Evolutionary conservation across 1,140 invertebrate genomes (phyloP).

Genomic region (Plectus sambesii): DNA sequence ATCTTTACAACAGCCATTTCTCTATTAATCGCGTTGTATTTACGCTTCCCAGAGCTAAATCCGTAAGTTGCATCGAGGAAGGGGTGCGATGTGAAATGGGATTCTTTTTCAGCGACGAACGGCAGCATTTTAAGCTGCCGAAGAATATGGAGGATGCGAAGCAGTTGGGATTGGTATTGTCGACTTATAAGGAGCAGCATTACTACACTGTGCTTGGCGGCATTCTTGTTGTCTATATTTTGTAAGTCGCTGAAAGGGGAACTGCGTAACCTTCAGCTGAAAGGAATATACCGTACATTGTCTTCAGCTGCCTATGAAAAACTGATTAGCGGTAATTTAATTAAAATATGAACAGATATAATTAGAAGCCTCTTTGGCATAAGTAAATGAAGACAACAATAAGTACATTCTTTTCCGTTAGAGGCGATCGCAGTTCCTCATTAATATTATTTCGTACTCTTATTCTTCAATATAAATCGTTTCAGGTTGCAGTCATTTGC

Average conservation of each 20-base stretch:
- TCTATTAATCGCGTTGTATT: constrained; percentile 58
- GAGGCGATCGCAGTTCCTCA: too few species aligned
- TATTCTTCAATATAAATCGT: too few species aligned
- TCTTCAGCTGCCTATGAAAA: too few species aligned
- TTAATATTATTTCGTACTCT: constrained; percentile 10
- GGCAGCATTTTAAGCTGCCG: constrained; percentile 74
- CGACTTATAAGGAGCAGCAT: constrained; percentile 84
- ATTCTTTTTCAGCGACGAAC: constrained; percentile 65
- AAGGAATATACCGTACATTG: too few species aligned
- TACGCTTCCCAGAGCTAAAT: constrained; percentile 66
- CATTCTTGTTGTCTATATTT: constrained; percentile 84
- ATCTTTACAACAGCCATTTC: too few species aligned
- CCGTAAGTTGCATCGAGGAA: constrained; percentile 57
- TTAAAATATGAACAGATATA: too few species aligned
- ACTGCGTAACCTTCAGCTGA: too few species aligned
- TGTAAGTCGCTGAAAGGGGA: constrained; percentile 64
- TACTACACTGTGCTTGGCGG: constrained; percentile 78
- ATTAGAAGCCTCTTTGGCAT: too few species aligned
- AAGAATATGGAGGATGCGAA: constrained; percentile 90
- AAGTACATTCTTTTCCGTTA: too few species aligned
- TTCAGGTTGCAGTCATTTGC: constrained; percentile 92
- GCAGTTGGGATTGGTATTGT: constrained; percentile 74
- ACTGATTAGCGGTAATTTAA: too few species aligned
- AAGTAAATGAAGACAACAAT: too few species aligned
- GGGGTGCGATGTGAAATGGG: constrained; percentile 7